These are phyloP conservation scores for Hypsopygia costalis DNA, from an alignment of 2,888 invertebrate genomes.

Conservation along the genomic window DNA sequence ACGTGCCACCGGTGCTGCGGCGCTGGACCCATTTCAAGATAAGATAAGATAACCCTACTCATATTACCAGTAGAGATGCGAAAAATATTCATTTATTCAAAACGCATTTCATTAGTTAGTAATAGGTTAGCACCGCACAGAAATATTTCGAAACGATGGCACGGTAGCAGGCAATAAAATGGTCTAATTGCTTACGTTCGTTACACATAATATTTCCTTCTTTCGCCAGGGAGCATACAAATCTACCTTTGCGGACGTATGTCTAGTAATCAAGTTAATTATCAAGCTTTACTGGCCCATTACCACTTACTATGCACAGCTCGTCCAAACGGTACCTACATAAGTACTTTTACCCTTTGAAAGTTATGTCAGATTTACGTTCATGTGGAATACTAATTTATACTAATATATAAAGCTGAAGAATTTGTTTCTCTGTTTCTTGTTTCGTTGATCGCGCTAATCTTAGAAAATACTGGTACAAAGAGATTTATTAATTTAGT, in stretches of 20 bases:
- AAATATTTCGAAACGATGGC: no score
- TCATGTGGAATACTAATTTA: no score
- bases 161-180: slow-evolving; percentile 10
- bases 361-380: no score
- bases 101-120: not conserved
- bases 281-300: not conserved
- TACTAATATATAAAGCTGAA: no score
- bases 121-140: not conserved
- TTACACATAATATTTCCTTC: slow-evolving; percentile 14
- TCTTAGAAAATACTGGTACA: no score
- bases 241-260: slow-evolving; percentile 3
- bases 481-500: no score
- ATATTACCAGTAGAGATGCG: not conserved
- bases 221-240: slow-evolving; percentile 10
- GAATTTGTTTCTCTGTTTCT: no score
- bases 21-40: no score
- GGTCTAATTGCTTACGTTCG: slow-evolving; percentile 8
- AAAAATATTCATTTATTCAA: slow-evolving; percentile 1
- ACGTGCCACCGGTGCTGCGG: no score
- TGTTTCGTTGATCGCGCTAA: no score
- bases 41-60: no score
- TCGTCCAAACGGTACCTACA: slow-evolving; percentile 5
- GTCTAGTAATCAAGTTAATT: not conserved
- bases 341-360: slow-evolving; percentile 9
- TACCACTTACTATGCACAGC: not conserved